phyloP scores from a whole-genome alignment of 2,888 invertebrate genomes.

The Mayetiola destructor region DNA sequence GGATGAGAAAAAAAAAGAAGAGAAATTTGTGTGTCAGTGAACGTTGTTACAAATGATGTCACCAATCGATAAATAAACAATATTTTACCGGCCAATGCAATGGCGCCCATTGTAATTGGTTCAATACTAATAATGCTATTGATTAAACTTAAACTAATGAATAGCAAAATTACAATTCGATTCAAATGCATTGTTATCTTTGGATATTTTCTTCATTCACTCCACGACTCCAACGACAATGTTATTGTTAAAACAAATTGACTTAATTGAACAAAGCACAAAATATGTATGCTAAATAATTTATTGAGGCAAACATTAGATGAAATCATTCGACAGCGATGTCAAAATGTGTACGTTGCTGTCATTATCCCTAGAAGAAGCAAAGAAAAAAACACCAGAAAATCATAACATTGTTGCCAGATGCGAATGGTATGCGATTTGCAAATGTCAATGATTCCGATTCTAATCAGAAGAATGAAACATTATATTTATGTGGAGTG shows the following conservation, averaged over 20 bases:
- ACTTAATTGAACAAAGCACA: no score
- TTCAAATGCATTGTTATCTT: background rate
- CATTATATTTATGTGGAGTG: background rate
- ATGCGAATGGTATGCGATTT: background rate
- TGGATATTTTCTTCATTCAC: no score
- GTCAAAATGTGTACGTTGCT: no score
- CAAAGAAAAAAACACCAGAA: background rate
- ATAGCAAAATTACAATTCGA: background rate
- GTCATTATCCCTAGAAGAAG: no score
- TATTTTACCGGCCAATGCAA: conserved; percentile 19
- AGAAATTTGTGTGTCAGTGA: no score
- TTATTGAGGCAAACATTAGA: no score
- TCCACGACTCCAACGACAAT: no score
- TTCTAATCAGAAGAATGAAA: background rate
- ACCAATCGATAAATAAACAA: conserved; percentile 19
- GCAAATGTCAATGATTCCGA: no score
- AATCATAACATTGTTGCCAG: background rate
- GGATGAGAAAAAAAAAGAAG: background rate
- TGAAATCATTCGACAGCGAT: no score
- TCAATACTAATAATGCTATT: conserved; percentile 22
- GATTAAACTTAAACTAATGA: conserved; percentile 16
- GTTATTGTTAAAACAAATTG: no score
- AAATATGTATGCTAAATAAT: no score
- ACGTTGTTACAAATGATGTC: conserved; percentile 2
- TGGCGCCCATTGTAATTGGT: conserved; percentile 24